These are phyloP conservation scores for Tridacna crocea DNA, from an alignment of 2,888 invertebrate species.

Conservation along the genomic window DNA sequence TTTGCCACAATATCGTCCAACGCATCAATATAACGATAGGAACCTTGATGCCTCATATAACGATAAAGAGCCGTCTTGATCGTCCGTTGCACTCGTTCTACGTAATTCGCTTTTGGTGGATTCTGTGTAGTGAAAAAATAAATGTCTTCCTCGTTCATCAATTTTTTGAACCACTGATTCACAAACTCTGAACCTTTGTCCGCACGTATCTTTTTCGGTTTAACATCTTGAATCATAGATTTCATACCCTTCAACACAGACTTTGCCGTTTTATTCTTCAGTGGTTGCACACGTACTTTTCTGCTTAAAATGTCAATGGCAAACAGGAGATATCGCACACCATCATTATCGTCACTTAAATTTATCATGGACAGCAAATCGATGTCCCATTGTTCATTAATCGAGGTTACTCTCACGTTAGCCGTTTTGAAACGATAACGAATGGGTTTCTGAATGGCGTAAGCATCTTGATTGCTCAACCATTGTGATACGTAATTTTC, in stretches of 20 bases:
- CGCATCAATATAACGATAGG: slow-evolving; percentile 24
- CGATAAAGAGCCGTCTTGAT: slow-evolving; percentile 20
- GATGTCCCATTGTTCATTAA: slow-evolving; percentile 49
- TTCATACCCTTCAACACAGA: slow-evolving; percentile 36
- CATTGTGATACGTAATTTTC: slow-evolving; percentile 36
- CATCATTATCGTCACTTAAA: slow-evolving; percentile 43
- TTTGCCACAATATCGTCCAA: slow-evolving; percentile 17
- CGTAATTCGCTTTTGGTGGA: slow-evolving; percentile 30
- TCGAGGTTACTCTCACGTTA: slow-evolving; percentile 41
- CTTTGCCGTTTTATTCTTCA: slow-evolving; percentile 42
- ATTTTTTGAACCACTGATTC: slow-evolving; percentile 30
- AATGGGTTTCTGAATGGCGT: slow-evolving; percentile 44
- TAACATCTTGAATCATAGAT: slow-evolving; percentile 30
- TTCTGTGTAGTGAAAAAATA: slow-evolving; percentile 35
- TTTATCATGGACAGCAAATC: slow-evolving; percentile 45
- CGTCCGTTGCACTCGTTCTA: slow-evolving; percentile 32
- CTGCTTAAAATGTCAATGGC: slow-evolving; percentile 50
- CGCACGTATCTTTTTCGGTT: slow-evolving; percentile 30
- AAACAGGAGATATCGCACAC: slow-evolving; percentile 44
- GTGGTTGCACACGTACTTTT: slow-evolving; percentile 46
- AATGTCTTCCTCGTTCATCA: slow-evolving; percentile 34
- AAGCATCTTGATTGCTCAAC: slow-evolving; percentile 50
- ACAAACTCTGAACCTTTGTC: slow-evolving; percentile 36
- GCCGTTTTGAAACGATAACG: slow-evolving; percentile 46
- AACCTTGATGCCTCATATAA: slow-evolving; percentile 22